Evolutionary conservation across 2,888 invertebrate species (phyloP).

Genomic region (Drosophila leonis): DNA sequence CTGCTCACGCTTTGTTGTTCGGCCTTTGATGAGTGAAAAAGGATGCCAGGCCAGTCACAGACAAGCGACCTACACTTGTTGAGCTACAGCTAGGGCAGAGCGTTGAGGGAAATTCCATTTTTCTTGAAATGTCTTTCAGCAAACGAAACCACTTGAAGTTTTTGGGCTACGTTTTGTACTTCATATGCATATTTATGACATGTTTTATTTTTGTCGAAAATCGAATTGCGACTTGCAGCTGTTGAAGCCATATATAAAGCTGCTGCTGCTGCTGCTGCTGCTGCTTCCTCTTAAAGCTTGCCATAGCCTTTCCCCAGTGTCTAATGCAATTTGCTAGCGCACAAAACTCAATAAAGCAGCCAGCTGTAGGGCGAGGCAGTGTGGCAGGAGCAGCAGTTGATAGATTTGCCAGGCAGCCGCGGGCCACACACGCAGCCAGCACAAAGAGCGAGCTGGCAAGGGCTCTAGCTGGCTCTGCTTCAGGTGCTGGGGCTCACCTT

Average conservation of each 20-base stretch:
- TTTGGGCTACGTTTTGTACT: conserved; percentile 2
- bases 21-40: conserved; percentile 67
- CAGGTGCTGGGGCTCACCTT: conserved; percentile 61
- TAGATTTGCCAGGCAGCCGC: conserved; percentile 72
- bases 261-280: conserved; percentile 5
- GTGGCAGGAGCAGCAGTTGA: conserved; percentile 47
- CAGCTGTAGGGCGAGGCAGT: conserved; percentile 14
- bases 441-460: conserved; percentile 30
- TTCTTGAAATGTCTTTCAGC: conserved; percentile 21
- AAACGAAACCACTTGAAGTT: conserved; percentile 35
- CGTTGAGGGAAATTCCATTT: conserved; percentile 11
- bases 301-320: conserved; percentile 60
- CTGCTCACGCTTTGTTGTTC: conserved; percentile 41
- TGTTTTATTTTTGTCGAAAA: conserved; percentile 49
- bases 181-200: conserved; percentile 50
- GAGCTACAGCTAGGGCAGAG: conserved; percentile 18
- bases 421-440: conserved; percentile 69
- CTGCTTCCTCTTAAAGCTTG: conserved; percentile 43
- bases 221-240: conserved; percentile 61
- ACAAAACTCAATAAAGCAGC: conserved; percentile 74
- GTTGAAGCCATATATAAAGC: conserved; percentile 14
- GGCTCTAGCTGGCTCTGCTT: conserved; percentile 8
- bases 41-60: conserved; percentile 53
- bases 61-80: conserved; percentile 52
- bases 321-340: conserved; percentile 75